Base-by-base conservation (phyloP, 2,113 vertebrate genomes). In the Struthidea cinerea region DNA sequence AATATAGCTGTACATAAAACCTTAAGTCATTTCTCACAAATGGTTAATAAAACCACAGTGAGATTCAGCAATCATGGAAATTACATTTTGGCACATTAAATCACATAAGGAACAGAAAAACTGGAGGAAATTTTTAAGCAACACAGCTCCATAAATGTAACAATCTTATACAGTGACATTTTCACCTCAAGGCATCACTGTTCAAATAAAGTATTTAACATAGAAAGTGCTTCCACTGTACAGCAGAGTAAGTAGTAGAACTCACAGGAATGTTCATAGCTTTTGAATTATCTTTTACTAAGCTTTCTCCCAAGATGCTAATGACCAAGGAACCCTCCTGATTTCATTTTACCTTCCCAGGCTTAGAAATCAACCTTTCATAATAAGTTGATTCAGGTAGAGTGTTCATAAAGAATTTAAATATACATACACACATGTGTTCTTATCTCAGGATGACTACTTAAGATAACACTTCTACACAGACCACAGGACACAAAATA, bases 71-170 rank as follows among this genome's bases (percentile, higher is more conserved):
- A 91, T 82, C 64, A 35, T 22, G 24, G 69, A 91, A 95, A 87
- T 94, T 89, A 73, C 10, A 74, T 84, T 88, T 87, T 91, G 82
- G 68, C 57, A 83, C 63, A 77, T 85, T 52, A 75, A 89, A 89
- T 89, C 77, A 77, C 37, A 64, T 19, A 44, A 46, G 23, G 39
- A 76, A 56, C 69, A 73, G 92, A 70, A 96, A 94, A 93, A 47
- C 13, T 20, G 52, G 49, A 93, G 41, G 50, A 96, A 90, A 79
- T 69, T 63, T 90, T 73, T 46, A 93, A 97, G 98, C 97, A 98
- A 97, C 97, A 94, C 59, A 95, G 94, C 96, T 98, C 97, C 97
- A 94, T 77, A 91, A 93, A 94, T 97, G 96, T 98, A 98, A 98
- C 97, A 97, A 86, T 39, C 82, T 87, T 26, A 61, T 9, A 59